Conservation (phyloP, 2,797 vertebrate genomes). For the Meriones psammophilus region DNA sequence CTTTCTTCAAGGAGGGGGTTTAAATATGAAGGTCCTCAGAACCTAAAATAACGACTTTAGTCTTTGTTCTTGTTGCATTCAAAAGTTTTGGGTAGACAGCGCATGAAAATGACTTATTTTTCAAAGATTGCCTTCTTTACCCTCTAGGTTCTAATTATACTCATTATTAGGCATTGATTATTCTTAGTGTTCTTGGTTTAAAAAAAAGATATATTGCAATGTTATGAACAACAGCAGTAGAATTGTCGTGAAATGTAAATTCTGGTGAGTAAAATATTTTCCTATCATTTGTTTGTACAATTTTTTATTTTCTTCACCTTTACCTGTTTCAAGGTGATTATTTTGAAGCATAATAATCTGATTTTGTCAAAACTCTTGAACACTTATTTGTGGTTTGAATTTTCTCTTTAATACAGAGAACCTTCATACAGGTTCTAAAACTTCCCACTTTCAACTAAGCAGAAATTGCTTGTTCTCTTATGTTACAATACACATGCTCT, state of each 20-base stretch:
- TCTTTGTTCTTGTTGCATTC: background rate
- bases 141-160: conserved; percentile 5
- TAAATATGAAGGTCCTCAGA: background rate
- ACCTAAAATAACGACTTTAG: background rate
- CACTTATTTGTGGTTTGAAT: conserved; percentile 30
- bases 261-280: conserved; percentile 1
- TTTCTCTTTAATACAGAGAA: background rate
- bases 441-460: background rate
- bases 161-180: background rate
- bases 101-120: conserved; percentile 19
- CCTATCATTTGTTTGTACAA: background rate
- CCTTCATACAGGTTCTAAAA: conserved; percentile 43
- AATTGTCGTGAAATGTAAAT: background rate
- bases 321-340: background rate
- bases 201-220: background rate
- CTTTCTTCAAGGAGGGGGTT: too few species aligned
- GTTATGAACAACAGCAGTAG: background rate
- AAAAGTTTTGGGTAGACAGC: background rate
- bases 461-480: conserved; percentile 11
- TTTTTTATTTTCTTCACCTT: background rate
- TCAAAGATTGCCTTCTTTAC: background rate
- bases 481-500: background rate
- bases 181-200: background rate
- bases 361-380: conserved; percentile 18
- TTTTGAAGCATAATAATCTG: conserved; percentile 11